phyloP scores from a whole-genome alignment of 2,888 invertebrate species.

The Itoplectis maculator region DNA sequence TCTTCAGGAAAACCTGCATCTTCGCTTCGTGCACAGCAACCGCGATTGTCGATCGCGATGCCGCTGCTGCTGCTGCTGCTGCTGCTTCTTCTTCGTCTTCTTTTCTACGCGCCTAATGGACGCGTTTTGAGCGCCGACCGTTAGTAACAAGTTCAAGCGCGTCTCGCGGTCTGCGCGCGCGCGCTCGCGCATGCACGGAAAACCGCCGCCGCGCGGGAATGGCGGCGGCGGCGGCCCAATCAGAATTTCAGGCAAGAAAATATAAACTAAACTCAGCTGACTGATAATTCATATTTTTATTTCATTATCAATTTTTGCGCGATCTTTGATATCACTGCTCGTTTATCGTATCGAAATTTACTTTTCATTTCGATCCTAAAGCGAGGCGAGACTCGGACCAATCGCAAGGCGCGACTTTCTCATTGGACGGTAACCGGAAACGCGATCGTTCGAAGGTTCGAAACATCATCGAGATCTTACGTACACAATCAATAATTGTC shows the following conservation, averaged over 20 bases:
- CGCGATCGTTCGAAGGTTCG: not conserved
- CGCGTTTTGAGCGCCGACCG: not conserved
- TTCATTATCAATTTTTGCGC: not conserved
- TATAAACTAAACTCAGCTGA: too few relatives aligned
- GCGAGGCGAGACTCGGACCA: not conserved
- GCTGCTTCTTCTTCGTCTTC: not conserved
- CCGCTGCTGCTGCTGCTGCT: too few relatives aligned
- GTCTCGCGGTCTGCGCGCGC: too few relatives aligned
- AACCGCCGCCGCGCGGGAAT: not conserved
- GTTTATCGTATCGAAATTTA: not conserved
- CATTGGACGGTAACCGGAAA: not conserved
- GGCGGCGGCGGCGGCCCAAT: not conserved
- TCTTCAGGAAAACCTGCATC: slow-evolving; percentile 94
- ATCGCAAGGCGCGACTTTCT: not conserved
- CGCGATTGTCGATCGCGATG: slow-evolving; percentile 5
- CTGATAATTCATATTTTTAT: not conserved
- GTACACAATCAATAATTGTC: slow-evolving; percentile 87
- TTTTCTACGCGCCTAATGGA: not conserved
- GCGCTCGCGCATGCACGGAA: not conserved
- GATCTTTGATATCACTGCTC: not conserved
- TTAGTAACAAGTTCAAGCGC: not conserved
- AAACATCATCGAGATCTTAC: slow-evolving; percentile 87
- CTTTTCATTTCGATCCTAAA: too few relatives aligned
- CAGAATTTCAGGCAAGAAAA: not conserved
- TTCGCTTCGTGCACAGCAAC: slow-evolving; percentile 77